These are phyloP conservation scores for Hemaris fuciformis DNA, from an alignment of 2,888 invertebrate species.

Conservation along the genomic window DNA sequence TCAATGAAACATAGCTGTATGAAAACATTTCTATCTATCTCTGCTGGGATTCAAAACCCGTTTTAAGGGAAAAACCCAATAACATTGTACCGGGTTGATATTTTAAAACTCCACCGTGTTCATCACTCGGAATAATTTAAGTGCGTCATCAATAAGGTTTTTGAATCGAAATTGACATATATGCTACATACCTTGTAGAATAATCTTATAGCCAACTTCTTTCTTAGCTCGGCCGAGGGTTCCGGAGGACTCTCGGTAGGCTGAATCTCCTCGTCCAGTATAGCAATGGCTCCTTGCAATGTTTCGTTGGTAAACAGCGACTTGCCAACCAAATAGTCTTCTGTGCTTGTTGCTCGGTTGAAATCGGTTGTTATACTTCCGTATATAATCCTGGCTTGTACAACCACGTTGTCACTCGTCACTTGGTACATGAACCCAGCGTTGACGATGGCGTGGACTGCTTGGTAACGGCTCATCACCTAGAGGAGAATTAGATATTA, in stretches of 20 bases:
- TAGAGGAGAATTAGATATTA: conserved; percentile 46
- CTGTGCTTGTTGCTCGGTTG: conserved; percentile 75
- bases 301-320: conserved; percentile 56
- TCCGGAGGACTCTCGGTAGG: conserved; percentile 63
- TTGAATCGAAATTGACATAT: neutral
- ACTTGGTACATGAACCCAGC: conserved; percentile 84
- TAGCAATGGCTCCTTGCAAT: conserved; percentile 54
- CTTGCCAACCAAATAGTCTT: conserved; percentile 68
- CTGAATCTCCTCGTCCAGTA: conserved; percentile 42
- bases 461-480: conserved; percentile 87
- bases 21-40: too few species aligned
- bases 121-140: too few species aligned
- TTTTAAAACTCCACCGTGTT: too few species aligned
- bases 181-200: conserved; percentile 82
- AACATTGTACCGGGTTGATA: too few species aligned
- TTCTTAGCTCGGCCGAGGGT: conserved; percentile 80
- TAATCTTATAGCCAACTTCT: conserved; percentile 78
- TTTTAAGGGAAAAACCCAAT: too few species aligned
- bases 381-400: conserved; percentile 74
- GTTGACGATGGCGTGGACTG: conserved; percentile 87
- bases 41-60: too few species aligned
- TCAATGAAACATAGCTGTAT: too few species aligned
- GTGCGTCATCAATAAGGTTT: neutral
- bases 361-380: conserved; percentile 77
- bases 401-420: conserved; percentile 28